Evolutionary conservation across 2,113 vertebrate species (phyloP).

Genomic region (Zapornia atra): DNA sequence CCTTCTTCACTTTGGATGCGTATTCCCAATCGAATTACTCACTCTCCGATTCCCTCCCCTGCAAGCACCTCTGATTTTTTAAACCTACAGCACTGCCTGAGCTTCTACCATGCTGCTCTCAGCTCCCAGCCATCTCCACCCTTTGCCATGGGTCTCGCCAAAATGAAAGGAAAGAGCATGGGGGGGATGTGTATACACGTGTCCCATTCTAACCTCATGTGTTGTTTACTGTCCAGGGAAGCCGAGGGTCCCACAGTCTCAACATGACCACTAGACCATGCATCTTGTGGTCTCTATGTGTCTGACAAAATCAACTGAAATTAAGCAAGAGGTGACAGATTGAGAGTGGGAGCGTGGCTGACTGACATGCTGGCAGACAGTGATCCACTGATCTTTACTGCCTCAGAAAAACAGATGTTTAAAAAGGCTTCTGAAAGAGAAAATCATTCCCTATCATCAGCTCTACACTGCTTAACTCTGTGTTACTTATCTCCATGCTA

Average conservation of each 20-base stretch:
- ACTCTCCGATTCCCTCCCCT: not conserved
- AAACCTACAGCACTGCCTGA: not conserved
- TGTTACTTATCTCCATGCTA: not conserved
- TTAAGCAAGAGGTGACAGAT: not conserved
- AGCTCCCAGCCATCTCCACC: not conserved
- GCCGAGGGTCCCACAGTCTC: rapidly evolving
- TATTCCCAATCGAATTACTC: not conserved
- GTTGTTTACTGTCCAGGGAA: rapidly evolving
- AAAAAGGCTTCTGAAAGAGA: not conserved
- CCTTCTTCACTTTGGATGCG: not conserved
- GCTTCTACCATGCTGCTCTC: not conserved
- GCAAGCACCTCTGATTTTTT: not conserved
- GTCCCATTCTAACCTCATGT: rapidly evolving
- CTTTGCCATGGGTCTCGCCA: not conserved
- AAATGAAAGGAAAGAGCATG: not conserved
- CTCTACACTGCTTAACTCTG: not conserved
- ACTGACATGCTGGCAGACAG: not conserved
- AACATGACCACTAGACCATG: rapidly evolving
- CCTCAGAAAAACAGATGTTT: not conserved
- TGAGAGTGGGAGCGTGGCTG: not conserved
- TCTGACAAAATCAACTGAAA: not conserved
- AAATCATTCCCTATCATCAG: not conserved
- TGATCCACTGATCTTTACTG: not conserved
- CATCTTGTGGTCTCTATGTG: not conserved
- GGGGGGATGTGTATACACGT: rapidly evolving